A percentile compares a stretch with the other conserved stretches of the same genome.
Conservation (phyloP, 2,113 vertebrate species). For the Camelus bactrianus region DNA sequence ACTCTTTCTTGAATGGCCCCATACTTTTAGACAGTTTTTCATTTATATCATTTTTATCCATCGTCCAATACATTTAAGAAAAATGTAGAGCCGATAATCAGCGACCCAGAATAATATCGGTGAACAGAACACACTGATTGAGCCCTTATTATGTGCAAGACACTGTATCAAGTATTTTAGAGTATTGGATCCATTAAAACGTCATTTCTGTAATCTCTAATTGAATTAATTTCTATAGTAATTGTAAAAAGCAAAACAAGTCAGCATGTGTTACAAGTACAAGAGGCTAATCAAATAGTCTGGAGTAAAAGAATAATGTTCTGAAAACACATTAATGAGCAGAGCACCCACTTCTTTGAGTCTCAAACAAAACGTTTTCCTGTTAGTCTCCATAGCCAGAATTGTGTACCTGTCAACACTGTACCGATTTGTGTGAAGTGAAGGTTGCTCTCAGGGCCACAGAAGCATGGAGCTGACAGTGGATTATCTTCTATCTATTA, state of each 20-base stretch:
- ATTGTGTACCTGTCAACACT: neutral
- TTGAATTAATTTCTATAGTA: neutral
- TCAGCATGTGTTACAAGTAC: neutral
- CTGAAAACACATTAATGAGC: neutral
- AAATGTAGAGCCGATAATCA: neutral
- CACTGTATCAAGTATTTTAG: neutral
- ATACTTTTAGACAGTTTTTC: neutral
- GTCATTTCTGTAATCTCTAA: neutral
- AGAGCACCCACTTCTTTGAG: neutral
- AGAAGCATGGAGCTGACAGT: neutral
- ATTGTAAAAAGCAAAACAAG: slow-evolving; percentile 19
- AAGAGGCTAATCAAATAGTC: neutral
- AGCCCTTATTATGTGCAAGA: neutral
- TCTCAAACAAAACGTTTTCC: neutral
- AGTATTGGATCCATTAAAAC: neutral
- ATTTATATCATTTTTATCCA: neutral
- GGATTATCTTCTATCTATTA: neutral
- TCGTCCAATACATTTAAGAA: neutral
- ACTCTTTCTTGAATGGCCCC: neutral
- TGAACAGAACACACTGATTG: neutral
- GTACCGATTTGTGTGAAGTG: neutral
- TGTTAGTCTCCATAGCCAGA: neutral
- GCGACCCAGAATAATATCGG: neutral
- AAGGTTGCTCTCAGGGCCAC: neutral
- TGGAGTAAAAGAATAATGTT: neutral